Percentiles rank a stretch among this genome's conserved stretches.
Evolutionary conservation across 2,797 vertebrate genomes (phyloP).

Genomic region (Neomorphus geoffroyi): DNA sequence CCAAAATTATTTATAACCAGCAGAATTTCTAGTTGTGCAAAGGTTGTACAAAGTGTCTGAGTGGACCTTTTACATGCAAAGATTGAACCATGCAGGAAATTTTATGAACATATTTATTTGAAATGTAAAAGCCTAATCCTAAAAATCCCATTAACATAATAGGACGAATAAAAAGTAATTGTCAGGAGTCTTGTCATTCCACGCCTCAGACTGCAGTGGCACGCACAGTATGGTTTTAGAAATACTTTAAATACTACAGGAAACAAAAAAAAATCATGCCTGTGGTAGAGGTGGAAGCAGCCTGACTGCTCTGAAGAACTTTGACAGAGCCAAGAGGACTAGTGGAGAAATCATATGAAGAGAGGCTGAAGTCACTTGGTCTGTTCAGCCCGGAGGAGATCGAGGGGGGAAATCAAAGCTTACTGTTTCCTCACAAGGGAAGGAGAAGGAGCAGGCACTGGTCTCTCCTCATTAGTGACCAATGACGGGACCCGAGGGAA

Average conservation of each 20-base stretch:
- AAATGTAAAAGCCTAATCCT: background rate
- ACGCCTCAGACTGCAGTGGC: background rate
- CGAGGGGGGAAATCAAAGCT: too few species aligned
- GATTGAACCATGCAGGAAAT: background rate
- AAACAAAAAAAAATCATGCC: too few species aligned
- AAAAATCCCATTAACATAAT: background rate
- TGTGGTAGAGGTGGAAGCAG: background rate
- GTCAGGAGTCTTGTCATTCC: background rate
- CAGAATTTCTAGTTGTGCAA: background rate
- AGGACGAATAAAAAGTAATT: background rate
- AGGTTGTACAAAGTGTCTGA: background rate
- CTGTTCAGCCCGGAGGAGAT: too few species aligned
- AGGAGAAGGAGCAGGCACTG: too few species aligned
- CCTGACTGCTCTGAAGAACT: background rate
- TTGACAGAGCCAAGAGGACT: too few species aligned
- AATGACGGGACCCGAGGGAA: too few species aligned
- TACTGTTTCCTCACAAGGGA: too few species aligned
- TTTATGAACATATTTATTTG: background rate
- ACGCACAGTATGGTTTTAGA: background rate
- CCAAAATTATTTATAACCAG: background rate
- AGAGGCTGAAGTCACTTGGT: too few species aligned
- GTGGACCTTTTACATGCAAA: background rate
- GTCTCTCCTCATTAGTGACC: too few species aligned
- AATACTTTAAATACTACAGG: background rate
- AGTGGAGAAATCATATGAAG: too few species aligned